Conservation (phyloP, 2,888 invertebrate genomes). For the Hartigia nigra region DNA sequence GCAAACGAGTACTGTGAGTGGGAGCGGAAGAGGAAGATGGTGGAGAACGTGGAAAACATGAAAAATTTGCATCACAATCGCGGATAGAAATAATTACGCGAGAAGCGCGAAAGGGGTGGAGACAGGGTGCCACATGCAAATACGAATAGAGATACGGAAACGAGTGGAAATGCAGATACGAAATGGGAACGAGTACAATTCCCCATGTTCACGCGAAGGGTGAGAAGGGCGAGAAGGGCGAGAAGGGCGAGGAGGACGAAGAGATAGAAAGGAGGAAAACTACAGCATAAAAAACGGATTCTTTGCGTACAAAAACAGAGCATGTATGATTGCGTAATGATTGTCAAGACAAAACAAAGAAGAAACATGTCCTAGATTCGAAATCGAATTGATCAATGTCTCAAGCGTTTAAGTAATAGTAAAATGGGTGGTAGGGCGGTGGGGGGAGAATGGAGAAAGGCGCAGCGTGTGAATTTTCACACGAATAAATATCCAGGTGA, state of each 20-base stretch:
- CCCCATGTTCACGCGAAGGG: not conserved
- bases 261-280: not conserved
- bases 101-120: slow-evolving; percentile 49
- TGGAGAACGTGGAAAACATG: slow-evolving; percentile 49
- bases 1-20: slow-evolving; percentile 19
- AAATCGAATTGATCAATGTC: no score
- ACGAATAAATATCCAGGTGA: slow-evolving; percentile 53
- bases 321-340: not conserved
- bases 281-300: not conserved
- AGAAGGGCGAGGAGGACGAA: not conserved
- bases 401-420: not conserved
- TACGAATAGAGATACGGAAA: slow-evolving; percentile 39
- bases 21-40: slow-evolving; percentile 23
- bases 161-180: slow-evolving; percentile 51
- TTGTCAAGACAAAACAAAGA: not conserved
- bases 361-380: no score
- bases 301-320: not conserved
- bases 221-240: not conserved
- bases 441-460: slow-evolving; percentile 26
- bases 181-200: slow-evolving; percentile 7
- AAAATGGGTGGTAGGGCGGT: slow-evolving; percentile 20
- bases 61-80: slow-evolving; percentile 66
- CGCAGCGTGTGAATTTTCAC: slow-evolving; percentile 58
- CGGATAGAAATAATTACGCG: slow-evolving; percentile 64
- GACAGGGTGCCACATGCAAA: slow-evolving; percentile 40